Evolutionary conservation across 2,797 vertebrate species (phyloP).

Genomic region (Pangasius djambal): DNA sequence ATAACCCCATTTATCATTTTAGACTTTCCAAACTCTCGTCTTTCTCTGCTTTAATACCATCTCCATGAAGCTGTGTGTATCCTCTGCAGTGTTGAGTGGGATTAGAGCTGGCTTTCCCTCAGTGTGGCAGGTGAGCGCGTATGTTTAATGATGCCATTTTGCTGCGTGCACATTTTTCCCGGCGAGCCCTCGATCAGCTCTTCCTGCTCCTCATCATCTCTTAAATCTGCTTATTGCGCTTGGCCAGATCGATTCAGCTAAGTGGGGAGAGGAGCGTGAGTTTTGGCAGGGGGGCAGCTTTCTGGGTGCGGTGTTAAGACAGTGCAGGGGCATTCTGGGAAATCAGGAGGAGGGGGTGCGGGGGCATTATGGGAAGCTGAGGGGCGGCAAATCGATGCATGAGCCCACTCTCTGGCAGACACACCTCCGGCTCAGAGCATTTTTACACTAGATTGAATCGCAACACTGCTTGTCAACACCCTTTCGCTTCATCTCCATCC

Average conservation of each 20-base stretch:
- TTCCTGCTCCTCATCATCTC: constrained; percentile 79
- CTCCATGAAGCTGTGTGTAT: constrained; percentile 8
- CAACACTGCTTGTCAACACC: constrained; percentile 66
- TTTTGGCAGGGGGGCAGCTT: constrained; percentile 42
- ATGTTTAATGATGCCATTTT: constrained; percentile 61
- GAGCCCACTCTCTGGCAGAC: constrained; percentile 64
- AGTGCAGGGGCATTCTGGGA: constrained; percentile 35
- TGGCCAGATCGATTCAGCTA: constrained; percentile 77
- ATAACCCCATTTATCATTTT: background rate
- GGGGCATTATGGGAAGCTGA: constrained; percentile 49
- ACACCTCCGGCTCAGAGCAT: constrained; percentile 68
- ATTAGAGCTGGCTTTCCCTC: constrained; percentile 36
- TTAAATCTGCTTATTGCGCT: constrained; percentile 81
- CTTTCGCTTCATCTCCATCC: constrained; percentile 19
- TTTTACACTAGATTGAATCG: constrained; percentile 75
- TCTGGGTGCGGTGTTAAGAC: constrained; percentile 31
- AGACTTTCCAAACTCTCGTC: background rate
- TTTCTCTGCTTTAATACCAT: constrained; percentile 20
- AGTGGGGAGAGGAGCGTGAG: constrained; percentile 75
- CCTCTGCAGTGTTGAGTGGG: constrained; percentile 34
- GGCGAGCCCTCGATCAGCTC: constrained; percentile 71
- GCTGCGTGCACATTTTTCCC: constrained; percentile 72
- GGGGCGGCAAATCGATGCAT: constrained; percentile 65
- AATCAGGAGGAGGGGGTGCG: constrained; percentile 12
- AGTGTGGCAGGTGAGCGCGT: constrained; percentile 33